Evolutionary conservation across 1,140 invertebrate species (phyloP), one percentile per base, ranked within the genome.

Genomic region (Pseudomyrmex flavicornis): DNA sequence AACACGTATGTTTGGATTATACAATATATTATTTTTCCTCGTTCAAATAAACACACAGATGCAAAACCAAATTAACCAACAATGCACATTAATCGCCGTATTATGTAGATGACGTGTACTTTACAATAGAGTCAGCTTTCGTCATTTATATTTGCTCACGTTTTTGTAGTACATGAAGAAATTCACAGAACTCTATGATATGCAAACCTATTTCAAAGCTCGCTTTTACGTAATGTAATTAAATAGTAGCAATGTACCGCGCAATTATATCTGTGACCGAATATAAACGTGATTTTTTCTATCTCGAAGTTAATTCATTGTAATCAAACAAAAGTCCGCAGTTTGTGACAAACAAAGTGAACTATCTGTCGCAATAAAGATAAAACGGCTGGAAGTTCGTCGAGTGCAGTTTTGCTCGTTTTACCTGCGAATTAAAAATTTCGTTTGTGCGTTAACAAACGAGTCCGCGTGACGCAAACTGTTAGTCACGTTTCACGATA

Each of bases 381-480:
- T 61, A 80, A 9, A 79, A 26, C 35, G 22, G 44, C 17, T 20
- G n/a, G 65, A 26, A 59, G 46, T 44, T 50, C 13, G 76, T 72
- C n/a, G 20, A 59, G 76, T 22, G 44, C 66, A 35, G 70, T 80
- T 80, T 80, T 72, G 48, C 66, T 59, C 72, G 76, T 66, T 80
- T n/a, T 59, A 26, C 44, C n/a, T 44, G n/a, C 66, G 44, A 80
- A 80, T 80, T 80, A 80, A 70, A 80, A 80, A 80, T 80, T 72
- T 80, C 20, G 44, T 70, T 80, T 70, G 54, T 70, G 20, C 54
- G 54, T 59, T 59, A 9, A 61, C 54, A 15, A 79, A 72, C 66
- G 66, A 22, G 20, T 46, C 58, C 66, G 12, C 8, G 48, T 44
- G 26, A 66, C 9, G 66, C 20, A n/a, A 66, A 70, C 17, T 80